phyloP scores from a whole-genome alignment of 2,113 vertebrate species.

The Miniopterus natalensis region DNA sequence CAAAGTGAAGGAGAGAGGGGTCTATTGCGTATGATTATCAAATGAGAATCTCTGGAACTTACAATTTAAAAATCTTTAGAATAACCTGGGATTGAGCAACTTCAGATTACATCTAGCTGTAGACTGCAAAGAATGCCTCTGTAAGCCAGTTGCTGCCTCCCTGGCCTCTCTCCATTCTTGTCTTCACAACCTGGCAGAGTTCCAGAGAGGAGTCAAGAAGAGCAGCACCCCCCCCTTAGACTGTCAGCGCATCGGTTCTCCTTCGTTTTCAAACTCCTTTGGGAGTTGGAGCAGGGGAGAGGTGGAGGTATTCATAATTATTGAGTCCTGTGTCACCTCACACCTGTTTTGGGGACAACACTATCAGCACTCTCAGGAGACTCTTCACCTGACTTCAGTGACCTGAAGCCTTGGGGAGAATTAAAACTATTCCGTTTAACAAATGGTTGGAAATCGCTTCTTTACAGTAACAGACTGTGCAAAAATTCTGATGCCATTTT shows the following conservation, averaged over 20 bases:
- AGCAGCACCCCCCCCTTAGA: background rate
- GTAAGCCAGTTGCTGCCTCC: background rate
- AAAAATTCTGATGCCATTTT: background rate
- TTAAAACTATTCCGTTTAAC: slow-evolving; percentile 19
- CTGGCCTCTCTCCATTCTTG: background rate
- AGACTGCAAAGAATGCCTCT: slow-evolving; percentile 47
- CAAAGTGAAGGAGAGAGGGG: background rate
- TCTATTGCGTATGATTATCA: background rate
- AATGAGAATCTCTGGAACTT: background rate
- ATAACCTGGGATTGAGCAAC: background rate
- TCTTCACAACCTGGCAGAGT: background rate
- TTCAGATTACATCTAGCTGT: background rate
- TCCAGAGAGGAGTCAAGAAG: background rate
- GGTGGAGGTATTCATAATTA: background rate
- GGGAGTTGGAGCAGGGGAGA: background rate
- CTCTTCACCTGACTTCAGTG: background rate
- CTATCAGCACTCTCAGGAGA: background rate
- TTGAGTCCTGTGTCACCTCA: background rate
- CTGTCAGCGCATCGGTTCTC: background rate
- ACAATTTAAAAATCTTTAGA: slow-evolving; percentile 4
- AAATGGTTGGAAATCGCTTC: background rate
- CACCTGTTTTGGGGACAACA: background rate
- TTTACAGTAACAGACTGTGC: background rate
- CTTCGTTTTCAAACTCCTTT: background rate
- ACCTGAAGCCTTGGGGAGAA: background rate